Evolutionary conservation across 1,140 invertebrate genomes (phyloP), one percentile per base, ranked within the genome.

Genomic region (Tetraneura akinire): DNA sequence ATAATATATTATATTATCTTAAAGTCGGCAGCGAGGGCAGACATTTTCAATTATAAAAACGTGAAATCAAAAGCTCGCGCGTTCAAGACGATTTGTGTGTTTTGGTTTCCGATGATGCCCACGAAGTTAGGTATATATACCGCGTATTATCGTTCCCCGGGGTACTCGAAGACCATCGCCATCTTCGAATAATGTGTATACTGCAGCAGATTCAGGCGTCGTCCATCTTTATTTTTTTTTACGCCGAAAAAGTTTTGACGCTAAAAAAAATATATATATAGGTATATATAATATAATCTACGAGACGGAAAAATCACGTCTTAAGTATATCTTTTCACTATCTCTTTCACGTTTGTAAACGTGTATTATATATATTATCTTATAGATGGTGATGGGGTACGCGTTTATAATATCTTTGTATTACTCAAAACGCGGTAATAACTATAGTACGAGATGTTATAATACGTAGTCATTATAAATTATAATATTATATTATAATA

Each of bases 31-130:
- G n/a, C n/a, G n/a, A n/a, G n/a, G n/a, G n/a, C n/a, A n/a, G n/a
- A n/a, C n/a, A 45, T 45, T 68, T 68, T 68, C 64, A 68, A 68
- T 68, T 68, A 68, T 68, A 68, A 45, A n/a, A 68, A 68, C 6
- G n/a, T 16, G 21, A 68, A 68, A 68, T 68, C 64, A 68, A 68
- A 68, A 42, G 18, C 16, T 2, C 16, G n/a, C n/a, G n/a, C n/a
- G n/a, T 53, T 53, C n/a, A 53, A 68, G 64, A 45, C 64, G 37
- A 45, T 68, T 68, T 42, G 64, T 45, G 64, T 21, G 64, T n/a
- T 68, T 68, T 45, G 64, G 13, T 42, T 23, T 45, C n/a, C 42
- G 64, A 68, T 42, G 37, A n/a, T n/a, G n/a, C 21, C 32, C 62
- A n/a, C n/a, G 64, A 68, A 42, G 37, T 68, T 68, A n/a, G n/a